A percentile compares a stretch with the other conserved stretches of the same genome.
Conservation (phyloP, 2,888 invertebrate species). For the Drosophila pseudotalamancana region DNA sequence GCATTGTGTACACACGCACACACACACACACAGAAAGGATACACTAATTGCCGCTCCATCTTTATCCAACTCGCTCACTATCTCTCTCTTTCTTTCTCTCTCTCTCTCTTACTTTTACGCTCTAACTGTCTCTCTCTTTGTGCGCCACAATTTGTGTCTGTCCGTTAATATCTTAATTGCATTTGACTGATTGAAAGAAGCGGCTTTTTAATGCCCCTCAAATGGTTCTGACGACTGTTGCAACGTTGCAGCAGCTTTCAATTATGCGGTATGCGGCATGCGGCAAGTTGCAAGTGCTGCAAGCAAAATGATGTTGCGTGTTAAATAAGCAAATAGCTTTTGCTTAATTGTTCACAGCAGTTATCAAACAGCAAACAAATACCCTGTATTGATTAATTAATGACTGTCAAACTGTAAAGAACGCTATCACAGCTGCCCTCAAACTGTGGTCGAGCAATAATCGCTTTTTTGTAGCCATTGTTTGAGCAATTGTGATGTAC, state of each 20-base stretch:
- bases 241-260: slow-evolving; percentile 1
- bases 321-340: background rate
- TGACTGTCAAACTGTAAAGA: too few species aligned
- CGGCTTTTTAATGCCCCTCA: slow-evolving; percentile 44
- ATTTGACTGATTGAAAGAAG: slow-evolving; percentile 67
- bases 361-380: too few species aligned
- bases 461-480: too few species aligned
- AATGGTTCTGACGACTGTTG: slow-evolving; percentile 8
- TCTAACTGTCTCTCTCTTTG: background rate
- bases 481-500: too few species aligned
- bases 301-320: background rate
- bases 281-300: background rate
- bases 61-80: background rate
- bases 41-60: slow-evolving; percentile 41
- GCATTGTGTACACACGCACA: slow-evolving; percentile 21
- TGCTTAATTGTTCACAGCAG: too few species aligned
- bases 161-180: slow-evolving; percentile 67
- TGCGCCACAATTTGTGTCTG: slow-evolving; percentile 6
- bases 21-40: slow-evolving; percentile 22
- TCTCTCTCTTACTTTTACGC: background rate
- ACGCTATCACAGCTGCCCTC: too few species aligned
- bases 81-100: background rate
- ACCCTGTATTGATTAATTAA: too few species aligned
- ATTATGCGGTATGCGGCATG: background rate
- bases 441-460: too few species aligned